Evolutionary conservation across 1,140 invertebrate species (phyloP).

Genomic region (Lasioglossum baleicum): DNA sequence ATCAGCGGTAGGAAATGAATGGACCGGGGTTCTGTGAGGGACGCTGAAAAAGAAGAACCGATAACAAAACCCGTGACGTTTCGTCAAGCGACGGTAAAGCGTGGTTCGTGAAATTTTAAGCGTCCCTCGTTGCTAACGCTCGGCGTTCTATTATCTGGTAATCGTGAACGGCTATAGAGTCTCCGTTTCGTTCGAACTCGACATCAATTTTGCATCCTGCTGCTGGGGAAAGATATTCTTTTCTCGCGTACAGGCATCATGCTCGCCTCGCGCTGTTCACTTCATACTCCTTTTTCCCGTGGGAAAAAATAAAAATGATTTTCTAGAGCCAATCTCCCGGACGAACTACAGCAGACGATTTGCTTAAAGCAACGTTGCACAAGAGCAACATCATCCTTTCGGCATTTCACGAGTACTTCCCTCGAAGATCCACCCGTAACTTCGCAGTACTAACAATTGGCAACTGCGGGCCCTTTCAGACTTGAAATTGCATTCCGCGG

Average conservation of each 20-base stretch:
- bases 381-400: too few relatives aligned
- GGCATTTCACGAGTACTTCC: too few relatives aligned
- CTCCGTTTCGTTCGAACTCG: slow-evolving; percentile 21
- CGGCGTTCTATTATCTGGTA: slow-evolving; percentile 39
- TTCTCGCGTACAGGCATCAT: background rate
- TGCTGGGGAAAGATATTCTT: background rate
- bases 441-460: too few relatives aligned
- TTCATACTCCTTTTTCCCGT: too few relatives aligned
- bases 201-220: slow-evolving; percentile 30
- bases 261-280: too few relatives aligned
- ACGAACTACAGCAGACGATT: too few relatives aligned
- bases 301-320: too few relatives aligned
- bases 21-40: background rate
- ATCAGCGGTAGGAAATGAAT: slow-evolving; percentile 9
- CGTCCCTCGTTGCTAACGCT: slow-evolving; percentile 9
- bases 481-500: background rate
- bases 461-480: too few relatives aligned
- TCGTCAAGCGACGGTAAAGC: slow-evolving; percentile 20
- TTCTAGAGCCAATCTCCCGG: too few relatives aligned
- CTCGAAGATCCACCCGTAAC: too few relatives aligned
- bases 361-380: too few relatives aligned
- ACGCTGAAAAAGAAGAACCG: background rate
- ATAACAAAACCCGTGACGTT: slow-evolving; percentile 38
- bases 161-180: slow-evolving; percentile 45
- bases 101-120: slow-evolving; percentile 53